A percentile compares a stretch with the other conserved stretches of the same genome.
These are phyloP conservation scores for Sphaeridia pumilis DNA, from an alignment of 2,888 invertebrate species.

Conservation along the genomic window DNA sequence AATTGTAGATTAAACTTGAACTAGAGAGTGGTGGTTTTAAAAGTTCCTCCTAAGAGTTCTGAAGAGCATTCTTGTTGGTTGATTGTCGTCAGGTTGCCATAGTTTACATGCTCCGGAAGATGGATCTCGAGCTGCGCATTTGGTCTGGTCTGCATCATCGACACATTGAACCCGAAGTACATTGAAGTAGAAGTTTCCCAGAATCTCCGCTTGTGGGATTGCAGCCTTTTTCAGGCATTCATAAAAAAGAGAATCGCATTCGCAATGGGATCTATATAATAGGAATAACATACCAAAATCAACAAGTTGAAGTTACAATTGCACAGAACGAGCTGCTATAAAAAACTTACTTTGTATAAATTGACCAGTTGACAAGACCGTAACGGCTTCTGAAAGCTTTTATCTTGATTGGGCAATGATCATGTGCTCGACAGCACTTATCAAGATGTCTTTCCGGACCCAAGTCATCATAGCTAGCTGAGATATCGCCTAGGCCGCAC, in stretches of 20 bases:
- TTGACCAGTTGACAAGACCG: slow-evolving; percentile 68
- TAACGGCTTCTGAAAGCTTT: slow-evolving; percentile 58
- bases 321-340: not conserved
- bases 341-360: slow-evolving; percentile 60
- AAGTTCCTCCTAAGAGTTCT: slow-evolving; percentile 23
- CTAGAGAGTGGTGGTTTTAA: too few species aligned
- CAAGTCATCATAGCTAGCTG: slow-evolving; percentile 68
- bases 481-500: slow-evolving; percentile 85
- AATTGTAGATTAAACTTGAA: not conserved
- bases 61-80: slow-evolving; percentile 21
- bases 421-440: slow-evolving; percentile 75
- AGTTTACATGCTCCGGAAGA: slow-evolving; percentile 18
- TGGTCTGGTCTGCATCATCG: slow-evolving; percentile 43
- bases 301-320: not conserved
- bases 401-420: slow-evolving; percentile 75
- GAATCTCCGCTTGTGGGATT: slow-evolving; percentile 57
- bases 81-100: slow-evolving; percentile 24
- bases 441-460: slow-evolving; percentile 62
- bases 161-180: slow-evolving; percentile 63
- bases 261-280: slow-evolving; percentile 60
- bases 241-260: slow-evolving; percentile 71
- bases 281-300: not conserved
- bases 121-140: slow-evolving; percentile 23
- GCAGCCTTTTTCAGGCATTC: slow-evolving; percentile 64
- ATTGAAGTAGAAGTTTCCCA: slow-evolving; percentile 80